These are phyloP conservation scores for Catamblyrhynchus diadema DNA, from an alignment of 2,797 vertebrate species.

Conservation along the genomic window DNA sequence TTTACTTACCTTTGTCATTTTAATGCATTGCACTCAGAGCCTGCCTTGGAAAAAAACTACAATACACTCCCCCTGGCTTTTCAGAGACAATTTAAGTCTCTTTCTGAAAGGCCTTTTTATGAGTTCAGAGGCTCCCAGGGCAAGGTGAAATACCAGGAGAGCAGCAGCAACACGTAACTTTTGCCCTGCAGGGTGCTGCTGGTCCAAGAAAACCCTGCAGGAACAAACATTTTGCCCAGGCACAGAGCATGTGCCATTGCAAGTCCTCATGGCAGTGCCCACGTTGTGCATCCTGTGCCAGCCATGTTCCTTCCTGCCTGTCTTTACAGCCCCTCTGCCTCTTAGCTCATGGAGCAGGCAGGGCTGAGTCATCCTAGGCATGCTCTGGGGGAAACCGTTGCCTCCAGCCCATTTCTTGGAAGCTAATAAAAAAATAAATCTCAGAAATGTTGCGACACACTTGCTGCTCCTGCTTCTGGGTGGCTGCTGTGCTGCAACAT, in stretches of 20 bases:
- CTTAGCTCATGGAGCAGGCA: neutral
- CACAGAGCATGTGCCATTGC: neutral
- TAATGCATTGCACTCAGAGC: constrained; percentile 38
- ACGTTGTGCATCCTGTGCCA: neutral
- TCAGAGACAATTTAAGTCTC: neutral
- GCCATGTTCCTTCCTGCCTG: neutral
- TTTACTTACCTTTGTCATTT: constrained; percentile 58
- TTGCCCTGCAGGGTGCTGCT: neutral
- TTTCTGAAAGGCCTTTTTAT: constrained; percentile 40
- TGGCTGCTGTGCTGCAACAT: neutral
- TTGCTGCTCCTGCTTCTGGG: neutral
- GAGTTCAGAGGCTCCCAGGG: neutral
- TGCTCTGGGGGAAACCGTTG: constrained; percentile 8
- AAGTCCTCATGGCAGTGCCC: neutral
- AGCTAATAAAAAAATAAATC: neutral
- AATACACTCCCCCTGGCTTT: neutral
- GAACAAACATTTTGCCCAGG: neutral
- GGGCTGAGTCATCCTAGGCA: constrained; percentile 45
- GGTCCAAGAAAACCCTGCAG: neutral
- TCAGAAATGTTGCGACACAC: neutral
- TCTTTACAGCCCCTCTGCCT: neutral
- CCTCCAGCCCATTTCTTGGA: constrained; percentile 47
- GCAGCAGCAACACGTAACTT: neutral
- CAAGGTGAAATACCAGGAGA: neutral
- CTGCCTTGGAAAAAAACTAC: neutral